Evolutionary conservation across 2,888 invertebrate genomes (phyloP), one percentile per base, ranked within the genome.

Genomic region (Trachelus tabidus): DNA sequence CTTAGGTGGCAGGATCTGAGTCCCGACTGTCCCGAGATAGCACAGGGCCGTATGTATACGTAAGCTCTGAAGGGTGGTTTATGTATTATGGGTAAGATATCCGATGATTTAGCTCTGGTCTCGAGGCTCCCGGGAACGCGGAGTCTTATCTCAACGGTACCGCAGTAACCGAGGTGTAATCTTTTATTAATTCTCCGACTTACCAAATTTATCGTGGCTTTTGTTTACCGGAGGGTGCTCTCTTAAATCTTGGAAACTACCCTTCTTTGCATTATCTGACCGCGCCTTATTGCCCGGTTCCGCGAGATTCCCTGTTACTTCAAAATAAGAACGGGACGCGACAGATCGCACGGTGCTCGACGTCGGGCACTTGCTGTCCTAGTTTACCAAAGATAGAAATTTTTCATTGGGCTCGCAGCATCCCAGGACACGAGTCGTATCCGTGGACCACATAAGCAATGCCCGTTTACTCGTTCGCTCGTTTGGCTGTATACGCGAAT

Each of bases 151-250:
- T 79, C 79, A 40, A 76, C 79, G 79, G 82, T 84, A 83, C 85
- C 87, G 88, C 87, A 85, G 87, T 88, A 88, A 86, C 87, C 88
- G 87, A 83, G 87, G 87, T 89, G 91, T 91, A 91, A 91, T 91
- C 91, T 91, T 91, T 91, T 91, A 91, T 91, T 91, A 91, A 91
- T 91, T 91, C 91, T 90, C 88, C 87, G 90, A 90, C 90, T 91
- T 90, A 89, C 85, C 86, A 90, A 91, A 91, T 91, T 91, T 91
- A 91, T 91, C 87, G 89, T 85, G 82, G 90, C 90, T 90, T 90
- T 91, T 91, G 90, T 90, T 91, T 90, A 90, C 89, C 84, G 82
- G 83, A 83, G 78, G 81, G 78, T 82, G 84, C 82, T 80, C 82
- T 83, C 88, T 89, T 89, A 89, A 89, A 89, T 89, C 89, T 89